These are phyloP conservation scores for Actenoides lindsayi DNA, from an alignment of 2,113 vertebrate genomes.

Conservation along the genomic window DNA sequence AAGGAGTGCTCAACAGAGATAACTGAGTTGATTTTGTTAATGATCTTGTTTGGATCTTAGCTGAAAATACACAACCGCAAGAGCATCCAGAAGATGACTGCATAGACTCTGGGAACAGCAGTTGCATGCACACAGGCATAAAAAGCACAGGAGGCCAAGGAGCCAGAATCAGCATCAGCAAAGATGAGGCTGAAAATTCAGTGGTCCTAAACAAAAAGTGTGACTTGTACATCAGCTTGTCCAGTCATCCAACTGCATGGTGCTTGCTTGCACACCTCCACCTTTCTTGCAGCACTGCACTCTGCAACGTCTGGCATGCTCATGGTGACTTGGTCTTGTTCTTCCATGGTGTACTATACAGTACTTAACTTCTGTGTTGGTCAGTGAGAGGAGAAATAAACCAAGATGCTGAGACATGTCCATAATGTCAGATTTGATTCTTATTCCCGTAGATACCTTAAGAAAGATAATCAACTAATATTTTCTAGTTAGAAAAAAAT, in stretches of 20 bases:
- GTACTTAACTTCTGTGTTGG: background rate
- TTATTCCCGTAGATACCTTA: background rate
- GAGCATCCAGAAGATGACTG: background rate
- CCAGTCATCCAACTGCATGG: fast-evolving
- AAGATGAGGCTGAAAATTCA: background rate
- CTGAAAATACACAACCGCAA: background rate
- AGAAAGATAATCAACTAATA: background rate
- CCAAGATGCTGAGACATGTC: background rate
- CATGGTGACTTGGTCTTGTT: background rate
- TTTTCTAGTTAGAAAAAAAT: background rate
- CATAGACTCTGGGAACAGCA: background rate
- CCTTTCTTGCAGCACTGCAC: background rate
- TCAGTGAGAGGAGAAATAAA: background rate
- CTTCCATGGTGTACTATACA: fast-evolving
- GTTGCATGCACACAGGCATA: background rate
- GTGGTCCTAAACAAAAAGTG: background rate
- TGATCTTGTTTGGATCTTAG: background rate
- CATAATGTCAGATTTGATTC: background rate
- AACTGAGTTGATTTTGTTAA: background rate
- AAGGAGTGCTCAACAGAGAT: background rate
- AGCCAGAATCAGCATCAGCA: background rate
- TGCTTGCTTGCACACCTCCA: background rate
- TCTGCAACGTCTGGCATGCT: background rate
- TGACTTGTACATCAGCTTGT: background rate
- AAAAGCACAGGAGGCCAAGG: background rate